Evolutionary conservation across 2,113 vertebrate genomes (phyloP).

Genomic region (Tenebrosternarchus preto): DNA sequence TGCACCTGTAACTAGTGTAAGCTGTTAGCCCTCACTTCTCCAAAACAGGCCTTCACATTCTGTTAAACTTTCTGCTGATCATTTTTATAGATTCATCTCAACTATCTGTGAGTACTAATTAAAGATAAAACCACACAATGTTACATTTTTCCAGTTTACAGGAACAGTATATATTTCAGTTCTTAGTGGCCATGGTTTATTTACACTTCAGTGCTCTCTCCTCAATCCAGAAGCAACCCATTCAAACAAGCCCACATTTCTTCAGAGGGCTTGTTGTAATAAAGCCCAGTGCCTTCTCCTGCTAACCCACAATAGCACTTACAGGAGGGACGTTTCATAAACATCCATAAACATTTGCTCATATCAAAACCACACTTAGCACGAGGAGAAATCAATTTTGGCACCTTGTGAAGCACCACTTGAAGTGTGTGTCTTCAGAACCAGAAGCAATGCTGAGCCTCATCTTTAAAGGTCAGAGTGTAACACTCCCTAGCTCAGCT

Average conservation of each 20-base stretch:
- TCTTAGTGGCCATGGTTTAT: neutral
- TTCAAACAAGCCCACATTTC: neutral
- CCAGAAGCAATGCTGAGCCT: conserved; percentile 63
- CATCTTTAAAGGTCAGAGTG: conserved; percentile 70
- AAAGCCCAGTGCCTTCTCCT: neutral
- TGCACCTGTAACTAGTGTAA: too few species aligned
- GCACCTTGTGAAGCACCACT: conserved; percentile 72
- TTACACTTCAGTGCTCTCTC: neutral
- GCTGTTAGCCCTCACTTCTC: neutral
- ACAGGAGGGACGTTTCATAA: neutral
- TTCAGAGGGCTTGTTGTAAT: neutral
- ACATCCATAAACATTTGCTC: conserved; percentile 64
- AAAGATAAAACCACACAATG: too few species aligned
- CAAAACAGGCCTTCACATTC: neutral
- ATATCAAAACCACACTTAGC: conserved; percentile 61
- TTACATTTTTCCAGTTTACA: too few species aligned
- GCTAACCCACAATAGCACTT: neutral
- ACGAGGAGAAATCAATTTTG: conserved; percentile 70
- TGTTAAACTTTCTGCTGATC: neutral
- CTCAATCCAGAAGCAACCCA: neutral
- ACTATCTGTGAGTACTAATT: too few species aligned
- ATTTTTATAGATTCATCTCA: too few species aligned
- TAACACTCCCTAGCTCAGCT: conserved; percentile 67
- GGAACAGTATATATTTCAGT: too few species aligned
- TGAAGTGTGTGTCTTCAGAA: conserved; percentile 63